Evolutionary conservation across 2,797 vertebrate species (phyloP), one percentile per base, ranked within the genome.

Genomic region (Phoebastria nigripes): DNA sequence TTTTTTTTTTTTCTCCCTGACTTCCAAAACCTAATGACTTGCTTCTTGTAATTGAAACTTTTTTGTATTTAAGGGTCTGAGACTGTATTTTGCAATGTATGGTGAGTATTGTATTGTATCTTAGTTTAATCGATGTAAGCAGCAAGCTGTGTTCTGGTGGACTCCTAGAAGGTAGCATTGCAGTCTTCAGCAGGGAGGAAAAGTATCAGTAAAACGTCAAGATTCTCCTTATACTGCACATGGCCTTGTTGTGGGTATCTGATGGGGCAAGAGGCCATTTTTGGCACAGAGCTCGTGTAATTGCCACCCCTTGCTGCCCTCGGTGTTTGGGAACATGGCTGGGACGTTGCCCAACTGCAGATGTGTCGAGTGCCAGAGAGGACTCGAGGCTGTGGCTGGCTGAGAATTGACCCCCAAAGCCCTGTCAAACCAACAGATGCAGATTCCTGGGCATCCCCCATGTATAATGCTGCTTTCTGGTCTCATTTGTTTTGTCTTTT

Each of bases 161-260:
- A 5, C 49, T 69, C 37, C 61, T 35, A 31, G 66, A 25, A 67
- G 37, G 55, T 3, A 25, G 56, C 7, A 2, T n/a, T 33, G 4
- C 33, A 12, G 37, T 11, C 22, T 33, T 42, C 16, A 39, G 22
- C 11, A 15, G 6, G 6, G 15, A 54, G 58, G 49, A 37, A 22
- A 54, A 59, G 18, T 10, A 26, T 8, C 74, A 37, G 39, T 17
- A 8, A 37, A 52, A 10, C 25, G 24, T 24, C 7, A 49, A 20
- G 47, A 6, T 33, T 56, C 24, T 83, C 47, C 42, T 65, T n/a
- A 1, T 0, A 1, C 14, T 25, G 49, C 71, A 15, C 22, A 1
- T 13, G 42, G 66, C 52, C 33, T 41, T 77, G 59, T 82, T 52
- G 41, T 35, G 42, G 17, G 41, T 28, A 22, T n/a, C 79, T 2